Base-by-base conservation (phyloP, 2,797 vertebrate genomes). In the Sphaeramia orbicularis region DNA sequence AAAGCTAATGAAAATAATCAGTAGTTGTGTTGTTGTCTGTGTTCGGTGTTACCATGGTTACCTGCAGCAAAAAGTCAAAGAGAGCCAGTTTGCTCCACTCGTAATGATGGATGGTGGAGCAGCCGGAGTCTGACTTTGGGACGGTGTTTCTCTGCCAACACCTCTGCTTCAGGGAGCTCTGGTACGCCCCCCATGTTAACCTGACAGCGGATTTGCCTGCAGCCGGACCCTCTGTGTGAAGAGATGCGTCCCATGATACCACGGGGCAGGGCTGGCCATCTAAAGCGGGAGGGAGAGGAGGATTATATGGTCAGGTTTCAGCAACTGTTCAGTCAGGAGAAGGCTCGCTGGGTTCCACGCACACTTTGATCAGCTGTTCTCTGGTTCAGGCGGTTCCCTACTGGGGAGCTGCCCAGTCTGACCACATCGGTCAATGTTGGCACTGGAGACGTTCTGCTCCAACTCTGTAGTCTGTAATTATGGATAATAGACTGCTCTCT, bases 41-140 rank as follows among this genome's bases (percentile, higher is more conserved):
- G 14, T 56, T 56, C 4, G n/a, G 21, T 24, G 21, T 24, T 24
- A 21, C 21, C 21, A 4, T 24, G 21, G 21, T 24, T 24, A 99
- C 98, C 96, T 99, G 98, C 45, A 99, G 82, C 57, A 99, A 79
- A 85, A 99, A 99, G 88, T 99, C 98, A 76, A 99, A 97, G 64
- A 99, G 93, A 30, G 95, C 96, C 77, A 99, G 88, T 85, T 96
- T 97, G 85, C 96, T 97, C 97, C 97, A 99, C 64, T 99, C 98
- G 0, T 95, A 84, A 77, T 98, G 96, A 85, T 97, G 96, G 32
- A 99, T 76, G 37, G 91, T 91, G 7, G 94, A 94, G 86, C 98
- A 99, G 51, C 89, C 91, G 72, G 94, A 95, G 6, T 96, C 94
- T 1, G 93, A 76, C 84, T 93, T 97, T 4, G 96, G 97, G 13